Evolutionary conservation across 1,140 invertebrate genomes (phyloP).

Genomic region (Colletes gigas): DNA sequence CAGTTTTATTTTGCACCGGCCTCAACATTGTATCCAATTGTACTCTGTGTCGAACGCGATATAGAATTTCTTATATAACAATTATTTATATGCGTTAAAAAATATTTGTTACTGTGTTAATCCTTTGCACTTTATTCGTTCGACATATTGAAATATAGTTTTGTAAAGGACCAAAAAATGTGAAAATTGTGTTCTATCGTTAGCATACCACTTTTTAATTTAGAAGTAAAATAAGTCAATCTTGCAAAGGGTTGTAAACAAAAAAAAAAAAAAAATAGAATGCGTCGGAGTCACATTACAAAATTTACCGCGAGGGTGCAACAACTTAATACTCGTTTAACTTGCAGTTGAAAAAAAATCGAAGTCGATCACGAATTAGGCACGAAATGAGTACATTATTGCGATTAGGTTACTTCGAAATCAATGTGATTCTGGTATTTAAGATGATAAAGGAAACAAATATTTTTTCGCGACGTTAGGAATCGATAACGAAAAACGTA

Average conservation of each 20-base stretch:
- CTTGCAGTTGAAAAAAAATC: background rate
- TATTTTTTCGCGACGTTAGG: conserved; percentile 17
- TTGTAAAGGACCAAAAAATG: background rate
- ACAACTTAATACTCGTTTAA: conserved; percentile 3
- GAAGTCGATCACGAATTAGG: background rate
- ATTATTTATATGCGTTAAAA: background rate
- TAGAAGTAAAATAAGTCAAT: background rate
- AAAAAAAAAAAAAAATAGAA: background rate
- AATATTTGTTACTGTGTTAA: background rate
- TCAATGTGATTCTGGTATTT: conserved; percentile 38
- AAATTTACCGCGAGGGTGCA: background rate
- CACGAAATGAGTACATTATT: background rate
- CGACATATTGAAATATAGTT: too few relatives aligned
- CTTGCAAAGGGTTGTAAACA: conserved; percentile 1
- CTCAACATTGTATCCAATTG: background rate
- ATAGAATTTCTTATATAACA: background rate
- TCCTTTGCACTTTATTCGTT: background rate
- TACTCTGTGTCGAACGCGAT: too few relatives aligned
- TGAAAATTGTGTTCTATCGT: background rate
- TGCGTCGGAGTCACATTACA: conserved; percentile 19
- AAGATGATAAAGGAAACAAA: conserved; percentile 2
- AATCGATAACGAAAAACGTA: background rate
- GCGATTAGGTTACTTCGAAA: background rate
- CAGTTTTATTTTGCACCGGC: conserved; percentile 27
- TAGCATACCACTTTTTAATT: too few relatives aligned